Conservation (phyloP, 1,140 invertebrate species). For the Pristionchus pacificus region DNA sequence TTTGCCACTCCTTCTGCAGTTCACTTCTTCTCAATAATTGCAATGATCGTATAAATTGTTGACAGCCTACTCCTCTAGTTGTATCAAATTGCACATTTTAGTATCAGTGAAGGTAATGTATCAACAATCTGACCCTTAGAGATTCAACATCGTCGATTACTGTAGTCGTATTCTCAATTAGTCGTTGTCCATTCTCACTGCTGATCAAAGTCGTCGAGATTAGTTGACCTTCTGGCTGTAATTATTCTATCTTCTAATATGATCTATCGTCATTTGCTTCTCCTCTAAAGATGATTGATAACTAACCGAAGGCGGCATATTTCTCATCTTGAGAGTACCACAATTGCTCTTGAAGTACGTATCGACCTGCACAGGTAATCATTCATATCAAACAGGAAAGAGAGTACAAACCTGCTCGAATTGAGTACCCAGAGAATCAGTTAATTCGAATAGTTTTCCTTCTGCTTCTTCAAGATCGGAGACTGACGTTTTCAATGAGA, state of each 20-base stretch:
- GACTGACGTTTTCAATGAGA: background rate
- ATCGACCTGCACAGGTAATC: background rate
- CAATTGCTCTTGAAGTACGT: background rate
- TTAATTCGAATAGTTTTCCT: background rate
- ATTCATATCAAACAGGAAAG: background rate
- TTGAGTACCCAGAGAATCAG: background rate
- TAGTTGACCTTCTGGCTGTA: background rate
- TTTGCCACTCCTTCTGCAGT: no score
- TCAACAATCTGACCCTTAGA: background rate
- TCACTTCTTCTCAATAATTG: no score
- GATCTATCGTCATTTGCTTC: no score
- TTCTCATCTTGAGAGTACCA: background rate
- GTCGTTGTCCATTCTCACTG: background rate
- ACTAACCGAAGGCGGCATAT: background rate
- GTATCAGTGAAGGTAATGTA: no score
- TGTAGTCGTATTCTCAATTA: background rate
- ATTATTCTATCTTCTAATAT: background rate
- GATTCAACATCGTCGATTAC: background rate
- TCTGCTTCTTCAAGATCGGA: background rate
- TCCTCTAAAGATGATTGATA: no score
- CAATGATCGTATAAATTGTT: no score
- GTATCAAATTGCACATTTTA: no score
- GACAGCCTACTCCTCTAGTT: no score
- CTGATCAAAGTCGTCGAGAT: background rate
- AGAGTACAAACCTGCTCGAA: background rate